A percentile compares a stretch with the other conserved stretches of the same genome.
Conservation (phyloP, 2,113 vertebrate species). For the Eretmochelys imbricata region DNA sequence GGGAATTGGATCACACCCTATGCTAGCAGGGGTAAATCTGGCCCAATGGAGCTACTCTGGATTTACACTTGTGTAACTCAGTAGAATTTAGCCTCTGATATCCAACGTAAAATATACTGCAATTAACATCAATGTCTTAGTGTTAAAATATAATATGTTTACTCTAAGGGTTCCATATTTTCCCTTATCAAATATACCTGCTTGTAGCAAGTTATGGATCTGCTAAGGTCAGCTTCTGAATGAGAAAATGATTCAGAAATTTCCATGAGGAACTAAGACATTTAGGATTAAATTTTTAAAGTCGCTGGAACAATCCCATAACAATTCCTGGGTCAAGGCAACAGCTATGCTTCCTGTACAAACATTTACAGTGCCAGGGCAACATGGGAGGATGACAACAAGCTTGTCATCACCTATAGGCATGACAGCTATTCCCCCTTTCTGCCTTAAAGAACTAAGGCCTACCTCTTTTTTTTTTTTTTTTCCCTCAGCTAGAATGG, state of each 20-base stretch:
- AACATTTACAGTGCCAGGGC: background rate
- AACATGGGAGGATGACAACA: background rate
- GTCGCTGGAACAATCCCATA: background rate
- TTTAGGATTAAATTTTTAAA: slow-evolving; percentile 8
- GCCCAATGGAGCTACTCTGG: background rate
- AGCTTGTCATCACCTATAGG: background rate
- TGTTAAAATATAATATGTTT: background rate
- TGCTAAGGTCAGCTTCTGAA: background rate
- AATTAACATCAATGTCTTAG: background rate
- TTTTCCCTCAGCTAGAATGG: background rate
- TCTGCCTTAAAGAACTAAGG: background rate
- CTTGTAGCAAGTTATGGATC: rapidly evolving
- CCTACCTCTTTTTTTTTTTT: background rate
- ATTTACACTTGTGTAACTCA: background rate
- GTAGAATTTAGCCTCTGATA: background rate
- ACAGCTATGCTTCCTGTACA: background rate
- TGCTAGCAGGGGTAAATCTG: background rate
- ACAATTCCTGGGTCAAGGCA: slow-evolving; percentile 3
- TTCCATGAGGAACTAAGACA: background rate
- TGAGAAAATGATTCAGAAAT: background rate
- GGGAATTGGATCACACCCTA: background rate
- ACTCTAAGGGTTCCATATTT: background rate
- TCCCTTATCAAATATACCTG: background rate
- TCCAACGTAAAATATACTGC: background rate
- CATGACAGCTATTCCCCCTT: background rate